phyloP scores from a whole-genome alignment of 1,140 invertebrate genomes.

The Drosophila sturtevanti region DNA sequence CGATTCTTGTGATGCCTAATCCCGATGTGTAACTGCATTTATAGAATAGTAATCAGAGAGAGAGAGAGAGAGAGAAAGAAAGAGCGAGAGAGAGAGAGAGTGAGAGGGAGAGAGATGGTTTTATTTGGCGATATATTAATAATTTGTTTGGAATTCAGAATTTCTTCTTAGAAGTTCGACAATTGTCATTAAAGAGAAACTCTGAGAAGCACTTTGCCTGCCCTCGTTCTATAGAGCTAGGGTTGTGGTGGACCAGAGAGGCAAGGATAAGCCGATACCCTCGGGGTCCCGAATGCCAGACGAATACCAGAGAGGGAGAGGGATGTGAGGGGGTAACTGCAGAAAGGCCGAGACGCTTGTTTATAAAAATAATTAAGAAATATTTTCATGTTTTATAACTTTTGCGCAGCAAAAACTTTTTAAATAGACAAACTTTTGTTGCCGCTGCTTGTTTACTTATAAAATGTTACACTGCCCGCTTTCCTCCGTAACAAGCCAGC shows the following conservation, averaged over 20 bases:
- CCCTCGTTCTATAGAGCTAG: constrained; percentile 5
- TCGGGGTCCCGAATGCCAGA: neutral
- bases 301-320: neutral
- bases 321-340: neutral
- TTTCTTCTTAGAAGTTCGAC: too few relatives aligned
- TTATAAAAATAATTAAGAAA: constrained; percentile 81
- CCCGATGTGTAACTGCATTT: too few relatives aligned
- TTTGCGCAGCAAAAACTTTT: constrained; percentile 78
- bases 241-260: constrained; percentile 8
- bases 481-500: neutral
- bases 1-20: too few relatives aligned
- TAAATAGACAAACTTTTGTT: constrained; percentile 79
- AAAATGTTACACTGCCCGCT: constrained; percentile 52
- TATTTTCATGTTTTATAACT: constrained; percentile 81
- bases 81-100: too few relatives aligned
- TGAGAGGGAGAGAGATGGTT: too few relatives aligned
- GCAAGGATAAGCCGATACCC: constrained; percentile 39
- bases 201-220: neutral
- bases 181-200: neutral
- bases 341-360: constrained; percentile 46
- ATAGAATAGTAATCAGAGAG: too few relatives aligned
- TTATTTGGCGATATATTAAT: too few relatives aligned
- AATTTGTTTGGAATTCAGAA: too few relatives aligned
- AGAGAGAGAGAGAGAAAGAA: too few relatives aligned
- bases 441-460: constrained; percentile 73